Base-by-base conservation (phyloP, 2,888 invertebrate genomes). In the Tachina fera region DNA sequence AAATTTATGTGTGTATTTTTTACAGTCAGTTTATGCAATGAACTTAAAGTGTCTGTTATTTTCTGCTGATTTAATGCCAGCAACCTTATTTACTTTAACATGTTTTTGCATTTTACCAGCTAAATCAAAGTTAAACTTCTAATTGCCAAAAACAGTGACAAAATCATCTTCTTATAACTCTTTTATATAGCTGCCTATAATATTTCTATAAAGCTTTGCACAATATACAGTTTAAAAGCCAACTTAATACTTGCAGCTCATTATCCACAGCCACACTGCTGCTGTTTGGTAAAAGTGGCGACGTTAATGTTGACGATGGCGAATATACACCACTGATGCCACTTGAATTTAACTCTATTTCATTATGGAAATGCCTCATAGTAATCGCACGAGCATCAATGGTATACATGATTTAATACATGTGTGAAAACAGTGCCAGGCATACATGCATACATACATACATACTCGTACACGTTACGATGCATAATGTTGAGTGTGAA, bases 301-400 rank as follows among this genome's bases (percentile, higher is more conserved):
- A 31, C 41, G 67, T 22, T 65, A 49, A 43, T 43, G 53, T 31
- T 56, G 75, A 56, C 51, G 70, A 61, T 45, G 45, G 56, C 58
- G 47, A 16, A 31, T 22, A 3, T 56, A 19, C 60, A 19, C 60
- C 60, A 72, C 53, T 70, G 47, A n/a, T 14, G 60, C 72, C 72
- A 72, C 72, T 67, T 63, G 56, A 63, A 67, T 63, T 72, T 60
- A 74, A 67, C 49, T 74, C 58, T 68, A 78, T 78, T 83, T 83
- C 68, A 79, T 79, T 74, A 83, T 75, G 78, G 49, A 83, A 83
- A 74, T 79, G 70, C 78, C 74, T 83, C 83, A 83, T 58, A 68
- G 61, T 83, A 74, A 79, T 68, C 56, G 61, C 1, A 10, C 2
- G 60, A 67, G 70, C 58, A 53, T 4, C 11, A 63, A 22, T 41